Conservation (phyloP, 1,140 invertebrate genomes). For the Rhagoletis zephyria region DNA sequence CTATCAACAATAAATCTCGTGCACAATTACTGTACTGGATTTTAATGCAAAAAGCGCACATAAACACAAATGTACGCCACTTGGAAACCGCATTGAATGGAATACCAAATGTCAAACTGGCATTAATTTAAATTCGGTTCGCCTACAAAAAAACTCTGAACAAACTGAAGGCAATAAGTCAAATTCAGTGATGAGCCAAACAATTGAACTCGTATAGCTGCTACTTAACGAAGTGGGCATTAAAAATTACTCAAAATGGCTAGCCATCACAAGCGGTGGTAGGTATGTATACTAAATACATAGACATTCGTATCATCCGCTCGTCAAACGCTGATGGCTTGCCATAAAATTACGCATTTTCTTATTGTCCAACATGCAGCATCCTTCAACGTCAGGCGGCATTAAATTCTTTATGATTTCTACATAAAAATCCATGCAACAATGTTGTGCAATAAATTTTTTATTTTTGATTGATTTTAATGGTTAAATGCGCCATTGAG, state of each 20-base stretch:
- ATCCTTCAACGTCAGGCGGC: too few species aligned
- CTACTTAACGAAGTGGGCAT: conserved; percentile 32
- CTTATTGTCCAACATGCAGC: too few species aligned
- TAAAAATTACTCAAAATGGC: conserved; percentile 18
- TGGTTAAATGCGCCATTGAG: conserved; percentile 71
- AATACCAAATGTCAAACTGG: conserved; percentile 20
- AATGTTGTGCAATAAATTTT: conserved; percentile 55
- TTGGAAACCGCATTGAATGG: conserved; percentile 9
- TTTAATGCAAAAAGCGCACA: conserved; percentile 14
- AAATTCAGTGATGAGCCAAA: conserved; percentile 46
- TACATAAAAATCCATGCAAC: conserved; percentile 50
- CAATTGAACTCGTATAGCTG: background rate
- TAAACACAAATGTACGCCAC: background rate
- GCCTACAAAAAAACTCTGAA: background rate
- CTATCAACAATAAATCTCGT: conserved; percentile 25
- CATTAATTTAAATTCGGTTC: conserved; percentile 18
- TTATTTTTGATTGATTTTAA: conserved; percentile 72
- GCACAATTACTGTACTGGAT: background rate
- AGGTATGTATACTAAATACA: background rate
- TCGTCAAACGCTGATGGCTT: conserved; percentile 7
- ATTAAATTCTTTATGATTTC: conserved; percentile 52
- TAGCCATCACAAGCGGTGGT: background rate
- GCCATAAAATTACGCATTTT: conserved; percentile 37
- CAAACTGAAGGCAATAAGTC: conserved; percentile 44
- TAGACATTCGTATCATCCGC: background rate